Conservation (phyloP, 2,888 invertebrate species). For the Coelopa pilipes region DNA sequence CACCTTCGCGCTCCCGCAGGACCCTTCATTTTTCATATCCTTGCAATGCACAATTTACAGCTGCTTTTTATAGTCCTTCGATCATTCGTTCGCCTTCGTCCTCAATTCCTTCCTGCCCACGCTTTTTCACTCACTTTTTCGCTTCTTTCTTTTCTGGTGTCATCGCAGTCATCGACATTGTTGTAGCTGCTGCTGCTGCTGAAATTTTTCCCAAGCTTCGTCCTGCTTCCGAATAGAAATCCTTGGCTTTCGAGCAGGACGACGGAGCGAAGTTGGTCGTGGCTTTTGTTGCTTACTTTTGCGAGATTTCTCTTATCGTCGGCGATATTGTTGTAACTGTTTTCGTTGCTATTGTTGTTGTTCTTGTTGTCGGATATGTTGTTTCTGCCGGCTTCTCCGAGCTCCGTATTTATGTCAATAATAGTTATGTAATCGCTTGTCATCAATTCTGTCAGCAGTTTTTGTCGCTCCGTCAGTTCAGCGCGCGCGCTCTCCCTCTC, state of each 20-base stretch:
- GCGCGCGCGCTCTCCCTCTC: background rate
- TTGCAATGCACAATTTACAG: background rate
- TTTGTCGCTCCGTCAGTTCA: background rate
- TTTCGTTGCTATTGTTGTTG: background rate
- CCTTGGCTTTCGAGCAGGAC: background rate
- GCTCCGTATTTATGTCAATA: constrained; percentile 34
- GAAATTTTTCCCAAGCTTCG: background rate
- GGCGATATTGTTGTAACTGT: background rate
- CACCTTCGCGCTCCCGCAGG: too few relatives aligned
- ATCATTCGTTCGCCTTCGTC: background rate
- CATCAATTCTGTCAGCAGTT: constrained; percentile 30
- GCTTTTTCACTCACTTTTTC: background rate
- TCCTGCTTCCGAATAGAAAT: too few relatives aligned
- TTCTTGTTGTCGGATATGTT: background rate
- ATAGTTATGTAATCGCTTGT: constrained; percentile 36
- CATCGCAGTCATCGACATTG: background rate
- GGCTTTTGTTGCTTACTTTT: constrained; percentile 8
- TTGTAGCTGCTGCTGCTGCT: background rate
- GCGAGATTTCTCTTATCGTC: background rate
- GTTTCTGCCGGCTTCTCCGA: background rate
- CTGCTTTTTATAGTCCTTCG: background rate
- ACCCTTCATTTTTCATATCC: background rate
- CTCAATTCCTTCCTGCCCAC: background rate
- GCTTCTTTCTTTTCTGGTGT: background rate
- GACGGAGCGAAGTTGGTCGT: background rate